phyloP scores from a whole-genome alignment of 2,888 invertebrate genomes.

The Aproaerema taeniolella region DNA sequence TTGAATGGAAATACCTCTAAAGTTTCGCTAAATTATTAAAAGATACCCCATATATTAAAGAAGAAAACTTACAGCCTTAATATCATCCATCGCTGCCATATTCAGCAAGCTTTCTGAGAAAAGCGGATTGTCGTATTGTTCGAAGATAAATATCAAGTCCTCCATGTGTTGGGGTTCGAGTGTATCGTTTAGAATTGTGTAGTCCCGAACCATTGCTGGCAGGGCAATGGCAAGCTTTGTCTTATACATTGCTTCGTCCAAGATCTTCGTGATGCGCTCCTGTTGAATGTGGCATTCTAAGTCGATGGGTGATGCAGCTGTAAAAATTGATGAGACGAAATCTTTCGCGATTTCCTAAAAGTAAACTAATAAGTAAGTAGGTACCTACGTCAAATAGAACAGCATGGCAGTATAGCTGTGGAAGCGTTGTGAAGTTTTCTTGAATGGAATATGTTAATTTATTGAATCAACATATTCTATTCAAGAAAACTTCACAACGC shows the following conservation, averaged over 20 bases:
- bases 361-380: no score
- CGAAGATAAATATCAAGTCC: slow-evolving; percentile 59
- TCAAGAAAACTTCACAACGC: no score
- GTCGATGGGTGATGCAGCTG: slow-evolving; percentile 63
- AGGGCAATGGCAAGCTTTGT: slow-evolving; percentile 61
- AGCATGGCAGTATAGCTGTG: no score
- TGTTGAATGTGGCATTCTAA: slow-evolving; percentile 72
- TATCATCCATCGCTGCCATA: slow-evolving; percentile 56
- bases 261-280: slow-evolving; percentile 70
- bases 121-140: slow-evolving; percentile 62
- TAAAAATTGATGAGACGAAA: no score
- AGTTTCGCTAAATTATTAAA: no score
- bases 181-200: slow-evolving; percentile 39
- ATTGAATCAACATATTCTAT: no score
- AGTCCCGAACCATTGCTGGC: slow-evolving; percentile 54
- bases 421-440: no score
- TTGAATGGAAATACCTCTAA: no score
- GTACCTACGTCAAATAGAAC: no score
- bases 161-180: slow-evolving; percentile 51
- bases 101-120: slow-evolving; percentile 54
- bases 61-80: slow-evolving; percentile 47
- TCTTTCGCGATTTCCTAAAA: no score
- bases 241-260: slow-evolving; percentile 67
- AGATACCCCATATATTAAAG: no score
- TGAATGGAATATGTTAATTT: no score